Evolutionary conservation across 1,140 invertebrate genomes (phyloP), one percentile per base, ranked within the genome.

Genomic region (Babylonia areolata): DNA sequence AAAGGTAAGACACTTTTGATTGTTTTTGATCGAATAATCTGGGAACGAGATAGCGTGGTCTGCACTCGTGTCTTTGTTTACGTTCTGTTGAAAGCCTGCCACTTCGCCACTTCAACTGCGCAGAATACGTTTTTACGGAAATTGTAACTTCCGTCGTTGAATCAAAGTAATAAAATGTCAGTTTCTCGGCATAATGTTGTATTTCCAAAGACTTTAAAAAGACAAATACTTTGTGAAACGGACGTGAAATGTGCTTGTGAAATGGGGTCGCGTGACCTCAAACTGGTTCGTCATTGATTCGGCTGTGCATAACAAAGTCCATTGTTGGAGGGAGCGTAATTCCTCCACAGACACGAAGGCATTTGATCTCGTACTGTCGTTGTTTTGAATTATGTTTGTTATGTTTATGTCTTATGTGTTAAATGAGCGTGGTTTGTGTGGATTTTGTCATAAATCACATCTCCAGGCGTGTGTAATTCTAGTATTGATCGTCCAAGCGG

Each of bases 21-120:
- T 9, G 75, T 51, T 78, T 78, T 85, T 9, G 42, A 40, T 11
- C 39, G 23, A 75, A 78, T 46, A 28, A 54, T 42, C 31, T 1
- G 51, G 75, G 73, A 85, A 51, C 85, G 80, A 28, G 31, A 51
- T 86, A 75, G 58, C 75, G 81, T 84, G 84, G 64, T 73, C 51
- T 78, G 85, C 85, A 73, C 84, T 88, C 84, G 83, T 87, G 85
- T 83, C 87, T 88, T 89, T 90, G 90, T 90, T 90, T 90, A 90
- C 87, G 88, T 90, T 89, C 87, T 90, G 90, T 89, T 90, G 87
- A 87, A 85, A 86, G 85, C 83, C 77, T 87, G 87, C 85, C 75
- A 83, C 81, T 51, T 84, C 79, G 88, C 84, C 77, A 87, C 40
- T 75, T 75, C 31, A 84, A 83, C 79, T 86, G 85, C 85, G 87